Evolutionary conservation across 2,113 vertebrate species (phyloP), one percentile per base, ranked within the genome.

Genomic region (Polyodon spathula): DNA sequence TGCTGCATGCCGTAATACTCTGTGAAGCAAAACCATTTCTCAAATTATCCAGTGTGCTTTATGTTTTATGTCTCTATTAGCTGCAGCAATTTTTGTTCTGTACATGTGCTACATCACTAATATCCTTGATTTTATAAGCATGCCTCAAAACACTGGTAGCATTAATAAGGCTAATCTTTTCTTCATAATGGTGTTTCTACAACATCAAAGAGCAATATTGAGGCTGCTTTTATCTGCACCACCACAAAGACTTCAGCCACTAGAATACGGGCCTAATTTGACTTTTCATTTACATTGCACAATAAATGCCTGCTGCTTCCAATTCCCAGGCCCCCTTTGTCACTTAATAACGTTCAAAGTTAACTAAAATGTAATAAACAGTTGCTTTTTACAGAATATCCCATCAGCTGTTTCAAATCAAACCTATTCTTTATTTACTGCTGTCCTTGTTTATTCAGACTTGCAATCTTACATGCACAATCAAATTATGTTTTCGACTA

Each of bases 161-260:
- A 68, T 63, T 64, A 46, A 64, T 64, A 57, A 12, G 12, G 12
- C 48, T 50, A 50, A 63, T 50, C 40, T 61, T 57, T 15, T 71
- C 40, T 40, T 59, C 40, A 62, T 54, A 59, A 54, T 56, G 58
- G 58, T 53, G 27, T 53, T 56, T 63, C 61, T 51, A 60, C 40
- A 62, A 65, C 62, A 66, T 63, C 65, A 64, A 62, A 69, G 46
- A 44, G 54, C 48, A 58, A 59, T 57, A 16, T 40, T 56, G n/a
- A 48, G 37, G 59, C 10, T n/a, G 65, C 59, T 67, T 70, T 63
- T 67, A 67, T 61, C 62, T 67, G 42, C 2, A 6, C 43, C 48
- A 8, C 43, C 62, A 39, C 44, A 54, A 17, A 60, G 8, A 53
- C 39, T n/a, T 6, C 37, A 60, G 37, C 58, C 17, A 61, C 37